Evolutionary conservation across 2,797 vertebrate genomes (phyloP).

Genomic region (Otolemur crassicaudatus): DNA sequence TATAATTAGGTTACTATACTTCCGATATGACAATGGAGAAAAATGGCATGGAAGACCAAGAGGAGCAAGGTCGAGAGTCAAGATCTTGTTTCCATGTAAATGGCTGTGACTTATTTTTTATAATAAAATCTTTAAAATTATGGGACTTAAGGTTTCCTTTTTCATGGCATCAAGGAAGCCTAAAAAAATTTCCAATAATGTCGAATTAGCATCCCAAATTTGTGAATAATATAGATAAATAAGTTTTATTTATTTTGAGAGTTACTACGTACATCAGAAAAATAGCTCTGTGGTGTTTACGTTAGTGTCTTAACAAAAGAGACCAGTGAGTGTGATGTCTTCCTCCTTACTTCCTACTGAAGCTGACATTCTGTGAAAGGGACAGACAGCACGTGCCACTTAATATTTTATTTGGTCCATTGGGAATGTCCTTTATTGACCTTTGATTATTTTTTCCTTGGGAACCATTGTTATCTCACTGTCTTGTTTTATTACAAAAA

Average conservation of each 20-base stretch:
- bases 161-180: not conserved
- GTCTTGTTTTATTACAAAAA: constrained; percentile 10
- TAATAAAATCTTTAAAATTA: constrained; percentile 29
- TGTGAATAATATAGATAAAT: constrained; percentile 7
- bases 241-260: constrained; percentile 39
- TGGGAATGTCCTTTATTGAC: constrained; percentile 16
- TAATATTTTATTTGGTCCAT: constrained; percentile 43
- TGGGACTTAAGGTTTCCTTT: not conserved
- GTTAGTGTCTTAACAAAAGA: not conserved
- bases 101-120: constrained; percentile 1
- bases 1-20: constrained; percentile 58
- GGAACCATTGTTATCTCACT: not conserved
- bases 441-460: constrained; percentile 10
- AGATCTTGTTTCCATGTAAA: not conserved
- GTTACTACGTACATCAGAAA: not conserved
- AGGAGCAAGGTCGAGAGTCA: constrained; percentile 7
- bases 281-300: not conserved
- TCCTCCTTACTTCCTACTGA: not conserved
- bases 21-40: constrained; percentile 9
- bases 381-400: not conserved
- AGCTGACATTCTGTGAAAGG: constrained; percentile 34
- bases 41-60: not conserved
- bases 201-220: not conserved
- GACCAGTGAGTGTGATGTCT: not conserved
- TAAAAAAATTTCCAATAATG: not conserved